These are phyloP conservation scores for Trochalopteron elliotii DNA, from an alignment of 2,113 vertebrate genomes.

Conservation along the genomic window DNA sequence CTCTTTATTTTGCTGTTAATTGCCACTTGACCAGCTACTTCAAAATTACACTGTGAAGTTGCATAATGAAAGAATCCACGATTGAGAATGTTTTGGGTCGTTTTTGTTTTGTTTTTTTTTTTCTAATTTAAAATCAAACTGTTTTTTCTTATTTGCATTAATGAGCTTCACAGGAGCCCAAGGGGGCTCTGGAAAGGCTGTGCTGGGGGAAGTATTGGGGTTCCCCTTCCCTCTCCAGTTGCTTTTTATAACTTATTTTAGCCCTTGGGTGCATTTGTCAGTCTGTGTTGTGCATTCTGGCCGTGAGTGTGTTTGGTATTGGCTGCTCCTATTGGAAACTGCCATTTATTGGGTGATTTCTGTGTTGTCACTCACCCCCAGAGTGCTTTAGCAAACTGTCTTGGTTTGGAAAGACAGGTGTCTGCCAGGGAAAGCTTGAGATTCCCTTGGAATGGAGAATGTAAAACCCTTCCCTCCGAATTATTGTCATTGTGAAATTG, in stretches of 20 bases:
- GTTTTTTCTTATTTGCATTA: background rate
- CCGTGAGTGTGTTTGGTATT: background rate
- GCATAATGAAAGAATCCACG: background rate
- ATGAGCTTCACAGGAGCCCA: background rate
- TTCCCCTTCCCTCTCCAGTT: fast-evolving
- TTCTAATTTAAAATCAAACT: background rate
- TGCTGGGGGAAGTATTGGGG: background rate
- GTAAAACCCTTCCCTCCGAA: no score
- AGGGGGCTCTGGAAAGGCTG: background rate
- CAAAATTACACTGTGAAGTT: background rate
- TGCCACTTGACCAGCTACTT: background rate
- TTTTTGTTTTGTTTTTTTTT: background rate
- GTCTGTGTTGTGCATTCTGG: fast-evolving
- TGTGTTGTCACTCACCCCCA: no score
- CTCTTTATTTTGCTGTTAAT: background rate
- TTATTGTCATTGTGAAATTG: no score
- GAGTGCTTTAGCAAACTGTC: fast-evolving
- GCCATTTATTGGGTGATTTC: background rate
- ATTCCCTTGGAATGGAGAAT: no score
- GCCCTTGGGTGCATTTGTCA: background rate
- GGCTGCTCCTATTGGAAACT: fast-evolving
- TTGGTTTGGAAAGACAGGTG: no score
- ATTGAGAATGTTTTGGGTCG: background rate
- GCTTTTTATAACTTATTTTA: background rate
- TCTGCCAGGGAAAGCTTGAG: no score